Base-by-base conservation (phyloP, 2,113 vertebrate genomes). In the Catharus fuscescens region DNA sequence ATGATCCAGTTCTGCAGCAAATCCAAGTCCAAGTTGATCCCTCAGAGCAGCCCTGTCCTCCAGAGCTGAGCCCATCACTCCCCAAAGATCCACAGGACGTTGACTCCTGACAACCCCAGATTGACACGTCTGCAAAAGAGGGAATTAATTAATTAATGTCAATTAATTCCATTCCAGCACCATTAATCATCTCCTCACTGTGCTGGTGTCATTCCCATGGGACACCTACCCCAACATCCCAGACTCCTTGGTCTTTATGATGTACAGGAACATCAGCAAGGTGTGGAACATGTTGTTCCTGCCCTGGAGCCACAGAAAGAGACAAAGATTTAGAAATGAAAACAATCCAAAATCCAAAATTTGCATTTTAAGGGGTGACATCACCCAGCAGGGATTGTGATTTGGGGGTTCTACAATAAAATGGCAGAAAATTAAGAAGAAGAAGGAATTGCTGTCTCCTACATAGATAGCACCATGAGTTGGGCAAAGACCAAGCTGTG, bases 251-350 rank as follows among this genome's bases (percentile, higher is more conserved):
- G 98, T 98, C 96, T 99, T 99, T 77, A 99, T 99, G 93, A 99
- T 98, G 54, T 98, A 99, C 54, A 99, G 98, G 80, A 99, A 99
- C 99, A 99, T 99, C 20, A 99, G 98, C 95, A 99, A 95, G 3
- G 99, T 99, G 93, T 99, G 99, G 96, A 99, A 99, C 97, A 99
- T 98, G 96, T 99, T 99, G 97, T 99, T 99, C 96, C 99, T 98
- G 86, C 99, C 99, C 99, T 99, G 96, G 74, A 97, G 38, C 12
- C 76, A 89, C 12, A 11, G n/a, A 9, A 21, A 16, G 6, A 53
- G 2, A 67, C 10, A 12, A 57, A 6, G 56, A n/a, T 3, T 50
- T 24, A 48, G 7, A 40, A 60, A 40, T 40, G 11, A 40, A 40
- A 40, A 14, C 40, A 18, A 44, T 44, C 18, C 6, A 44, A 44